These are phyloP conservation scores for Campaea margaritaria DNA, from an alignment of 2,888 invertebrate species.

Conservation along the genomic window DNA sequence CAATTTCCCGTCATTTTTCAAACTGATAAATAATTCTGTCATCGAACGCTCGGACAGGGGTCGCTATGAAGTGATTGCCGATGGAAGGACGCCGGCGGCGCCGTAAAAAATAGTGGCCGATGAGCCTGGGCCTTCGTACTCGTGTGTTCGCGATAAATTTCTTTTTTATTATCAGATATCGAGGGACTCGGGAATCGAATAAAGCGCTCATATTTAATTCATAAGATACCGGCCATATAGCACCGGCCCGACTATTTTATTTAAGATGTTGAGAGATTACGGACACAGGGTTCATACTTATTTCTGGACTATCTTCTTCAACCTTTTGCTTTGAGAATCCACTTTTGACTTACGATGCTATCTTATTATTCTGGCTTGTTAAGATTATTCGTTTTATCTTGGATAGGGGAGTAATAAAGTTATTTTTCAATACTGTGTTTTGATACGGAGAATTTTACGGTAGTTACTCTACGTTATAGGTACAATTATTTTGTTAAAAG, in stretches of 20 bases:
- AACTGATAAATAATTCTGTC: conserved; percentile 87
- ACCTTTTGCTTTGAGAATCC: conserved; percentile 43
- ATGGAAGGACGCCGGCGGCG: conserved; percentile 71
- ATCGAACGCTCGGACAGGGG: conserved; percentile 85
- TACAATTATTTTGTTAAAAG: too few species aligned
- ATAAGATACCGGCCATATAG: conserved; percentile 84
- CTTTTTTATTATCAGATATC: conserved; percentile 86
- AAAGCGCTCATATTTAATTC: conserved; percentile 86
- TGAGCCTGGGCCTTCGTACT: conserved; percentile 67
- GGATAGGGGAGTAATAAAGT: not conserved
- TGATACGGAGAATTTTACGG: too few species aligned
- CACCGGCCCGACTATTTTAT: conserved; percentile 82
- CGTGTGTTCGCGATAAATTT: conserved; percentile 83
- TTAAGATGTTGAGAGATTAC: conserved; percentile 82
- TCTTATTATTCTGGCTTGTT: conserved; percentile 5
- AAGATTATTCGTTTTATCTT: conserved; percentile 3
- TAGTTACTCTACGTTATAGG: too few species aligned
- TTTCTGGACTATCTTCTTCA: conserved; percentile 56
- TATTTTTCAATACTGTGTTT: not conserved
- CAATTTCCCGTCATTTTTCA: conserved; percentile 87
- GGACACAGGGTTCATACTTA: conserved; percentile 64
- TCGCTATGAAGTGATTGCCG: conserved; percentile 85
- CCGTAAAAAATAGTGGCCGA: conserved; percentile 83
- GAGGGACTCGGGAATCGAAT: conserved; percentile 85
- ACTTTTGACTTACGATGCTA: conserved; percentile 25